Percentiles rank a stretch among this genome's conserved stretches.
These are phyloP conservation scores for Neotoma lepida DNA, from an alignment of 2,113 vertebrate genomes.

Conservation along the genomic window DNA sequence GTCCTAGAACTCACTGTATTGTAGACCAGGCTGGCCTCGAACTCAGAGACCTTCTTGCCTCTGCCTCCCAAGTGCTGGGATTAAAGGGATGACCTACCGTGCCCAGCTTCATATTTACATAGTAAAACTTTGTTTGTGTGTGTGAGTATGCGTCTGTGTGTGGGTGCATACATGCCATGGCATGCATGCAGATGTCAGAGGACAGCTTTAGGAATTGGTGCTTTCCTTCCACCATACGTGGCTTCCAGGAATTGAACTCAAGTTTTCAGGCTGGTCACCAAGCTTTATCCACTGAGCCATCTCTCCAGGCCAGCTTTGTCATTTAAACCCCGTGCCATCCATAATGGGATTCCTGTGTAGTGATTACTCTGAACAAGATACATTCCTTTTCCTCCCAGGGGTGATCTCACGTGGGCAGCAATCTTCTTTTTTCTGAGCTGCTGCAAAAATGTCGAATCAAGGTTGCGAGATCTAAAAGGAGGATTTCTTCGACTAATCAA, in stretches of 20 bases:
- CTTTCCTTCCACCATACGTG: not conserved
- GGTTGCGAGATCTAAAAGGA: slow-evolving; percentile 4
- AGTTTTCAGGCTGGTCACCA: not conserved
- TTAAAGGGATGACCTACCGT: not conserved
- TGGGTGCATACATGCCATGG: not conserved
- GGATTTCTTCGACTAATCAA: slow-evolving; percentile 13
- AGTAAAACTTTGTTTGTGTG: not conserved
- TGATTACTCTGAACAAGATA: not conserved
- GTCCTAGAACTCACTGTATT: not conserved
- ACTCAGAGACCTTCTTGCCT: not conserved
- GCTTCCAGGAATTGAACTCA: too few relatives aligned
- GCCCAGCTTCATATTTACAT: not conserved
- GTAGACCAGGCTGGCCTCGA: not conserved
- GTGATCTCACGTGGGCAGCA: not conserved
- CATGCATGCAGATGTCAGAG: too few relatives aligned
- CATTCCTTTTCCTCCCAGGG: not conserved
- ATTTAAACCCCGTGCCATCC: not conserved
- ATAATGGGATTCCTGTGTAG: not conserved
- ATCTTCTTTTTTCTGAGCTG: slow-evolving; percentile 16
- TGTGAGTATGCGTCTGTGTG: not conserved
- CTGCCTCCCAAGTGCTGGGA: not conserved
- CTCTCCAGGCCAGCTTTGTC: not conserved
- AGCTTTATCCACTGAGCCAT: not conserved
- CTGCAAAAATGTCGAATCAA: slow-evolving; percentile 13
- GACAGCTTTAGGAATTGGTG: not conserved